A percentile compares a stretch with the other conserved stretches of the same genome.
Evolutionary conservation across 2,888 invertebrate species (phyloP).

Genomic region (Byasa hedistus): DNA sequence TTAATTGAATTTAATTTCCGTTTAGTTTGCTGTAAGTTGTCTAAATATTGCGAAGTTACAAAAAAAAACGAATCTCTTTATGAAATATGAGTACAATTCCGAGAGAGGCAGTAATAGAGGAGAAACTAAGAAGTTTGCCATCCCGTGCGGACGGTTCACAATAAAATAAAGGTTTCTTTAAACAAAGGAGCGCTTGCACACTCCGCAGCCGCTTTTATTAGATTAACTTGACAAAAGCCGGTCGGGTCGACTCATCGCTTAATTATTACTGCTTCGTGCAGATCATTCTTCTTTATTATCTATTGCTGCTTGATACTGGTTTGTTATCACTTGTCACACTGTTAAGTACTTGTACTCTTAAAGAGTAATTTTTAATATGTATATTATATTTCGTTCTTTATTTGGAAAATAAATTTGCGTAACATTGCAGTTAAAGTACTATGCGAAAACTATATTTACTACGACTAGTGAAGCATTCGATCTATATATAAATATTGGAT

Average conservation of each 20-base stretch:
- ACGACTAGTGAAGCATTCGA: no score
- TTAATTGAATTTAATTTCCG: not conserved
- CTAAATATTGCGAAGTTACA: no score
- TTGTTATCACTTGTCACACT: conserved; percentile 14
- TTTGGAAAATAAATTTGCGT: no score
- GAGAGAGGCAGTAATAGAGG: conserved; percentile 7
- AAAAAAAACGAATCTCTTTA: not conserved
- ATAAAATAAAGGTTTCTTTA: conserved; percentile 29
- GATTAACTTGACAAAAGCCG: conserved; percentile 63
- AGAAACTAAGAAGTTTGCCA: conserved; percentile 12
- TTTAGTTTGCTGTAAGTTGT: not conserved
- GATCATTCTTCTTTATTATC: conserved; percentile 39
- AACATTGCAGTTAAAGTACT: no score
- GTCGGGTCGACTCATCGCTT: conserved; percentile 44
- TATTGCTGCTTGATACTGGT: conserved; percentile 28
- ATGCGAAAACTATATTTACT: no score
- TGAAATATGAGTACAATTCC: not conserved
- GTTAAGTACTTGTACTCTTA: not conserved
- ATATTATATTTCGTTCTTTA: not conserved
- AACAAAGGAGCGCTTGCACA: conserved; percentile 34
- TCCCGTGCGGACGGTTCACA: conserved; percentile 8
- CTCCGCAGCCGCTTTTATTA: conserved; percentile 49
- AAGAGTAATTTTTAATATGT: not conserved
- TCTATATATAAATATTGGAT: no score
- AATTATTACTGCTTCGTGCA: conserved; percentile 42